Base-by-base conservation (phyloP, 2,113 vertebrate genomes). In the Pampusana beccarii region DNA sequence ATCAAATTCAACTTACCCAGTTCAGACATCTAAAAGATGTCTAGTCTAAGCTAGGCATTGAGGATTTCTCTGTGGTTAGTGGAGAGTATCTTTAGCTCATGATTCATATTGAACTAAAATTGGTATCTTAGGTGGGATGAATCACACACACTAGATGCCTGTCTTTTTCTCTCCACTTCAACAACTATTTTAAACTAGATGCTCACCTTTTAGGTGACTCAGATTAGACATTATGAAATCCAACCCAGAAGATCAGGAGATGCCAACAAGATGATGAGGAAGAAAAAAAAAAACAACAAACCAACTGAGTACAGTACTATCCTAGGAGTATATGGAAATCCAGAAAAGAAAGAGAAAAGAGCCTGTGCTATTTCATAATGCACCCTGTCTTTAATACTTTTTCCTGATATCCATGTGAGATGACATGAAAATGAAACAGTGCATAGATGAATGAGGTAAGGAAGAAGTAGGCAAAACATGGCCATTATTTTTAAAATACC, bases 41-140 rank as follows among this genome's bases (percentile, higher is more conserved):
- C 50, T 66, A 73, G 36, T 70, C 36, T 66, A 67, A 70, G 19
- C 18, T 16, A 84, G 60, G 28, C 60, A 58, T 51, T 28, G 58
- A 95, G 25, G 56, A 86, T 62, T 89, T 84, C 64, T 88, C 77
- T 57, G 58, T 10, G 7, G 81, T 40, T 66, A 70, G 36, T n/a
- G 40, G 21, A 62, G 40, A 84, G 7, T 66, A 93, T 91, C 85
- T 94, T 88, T 88, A 95, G 66, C 48, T 93, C 23, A 36, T 90
- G 79, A 94, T 90, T 93, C 80, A 74, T 40, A 31, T 12, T 15
- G 67, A 91, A 83, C 44, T 88, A 93, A 92, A 96, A 92, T 12
- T 58, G 36, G 2, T 86, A 88, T n/a, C 64, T 84, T 38, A 50
- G 46, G 20, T 66, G 51, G 74, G 42, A 94, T 81, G 78, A 93